Conservation (phyloP, 2,888 invertebrate species). For the Griposia aprilina region DNA sequence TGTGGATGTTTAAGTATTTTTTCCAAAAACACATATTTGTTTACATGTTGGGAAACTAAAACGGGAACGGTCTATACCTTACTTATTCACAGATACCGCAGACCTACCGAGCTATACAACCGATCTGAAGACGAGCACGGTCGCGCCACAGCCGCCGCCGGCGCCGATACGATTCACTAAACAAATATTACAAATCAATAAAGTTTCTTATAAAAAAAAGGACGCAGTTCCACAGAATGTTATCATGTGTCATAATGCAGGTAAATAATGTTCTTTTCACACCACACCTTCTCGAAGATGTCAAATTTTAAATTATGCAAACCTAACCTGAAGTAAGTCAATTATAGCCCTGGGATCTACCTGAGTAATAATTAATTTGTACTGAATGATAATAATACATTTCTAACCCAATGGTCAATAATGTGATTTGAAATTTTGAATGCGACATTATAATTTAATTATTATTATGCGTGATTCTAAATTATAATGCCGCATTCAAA, state of each 20-base stretch:
- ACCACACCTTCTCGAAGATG: neutral
- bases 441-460: neutral
- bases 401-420: neutral
- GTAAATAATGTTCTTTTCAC: slow-evolving; percentile 20
- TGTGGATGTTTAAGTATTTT: too few relatives aligned
- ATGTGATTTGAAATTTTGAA: neutral
- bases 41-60: neutral
- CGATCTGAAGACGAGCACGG: slow-evolving; percentile 43
- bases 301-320: neutral
- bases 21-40: neutral
- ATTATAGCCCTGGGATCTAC: neutral
- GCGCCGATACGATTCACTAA: neutral
- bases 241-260: slow-evolving; percentile 48
- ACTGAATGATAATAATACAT: too few relatives aligned
- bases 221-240: slow-evolving; percentile 41
- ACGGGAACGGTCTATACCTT: neutral
- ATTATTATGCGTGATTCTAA: too few relatives aligned
- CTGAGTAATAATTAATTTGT: neutral
- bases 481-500: too few relatives aligned
- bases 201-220: slow-evolving; percentile 10
- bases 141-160: neutral
- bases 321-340: neutral
- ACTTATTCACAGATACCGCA: slow-evolving; percentile 40
- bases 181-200: slow-evolving; percentile 1
- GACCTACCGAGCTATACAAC: slow-evolving; percentile 18